These are phyloP conservation scores for Galeopterus variegatus DNA, from an alignment of 2,113 vertebrate species.

Conservation along the genomic window DNA sequence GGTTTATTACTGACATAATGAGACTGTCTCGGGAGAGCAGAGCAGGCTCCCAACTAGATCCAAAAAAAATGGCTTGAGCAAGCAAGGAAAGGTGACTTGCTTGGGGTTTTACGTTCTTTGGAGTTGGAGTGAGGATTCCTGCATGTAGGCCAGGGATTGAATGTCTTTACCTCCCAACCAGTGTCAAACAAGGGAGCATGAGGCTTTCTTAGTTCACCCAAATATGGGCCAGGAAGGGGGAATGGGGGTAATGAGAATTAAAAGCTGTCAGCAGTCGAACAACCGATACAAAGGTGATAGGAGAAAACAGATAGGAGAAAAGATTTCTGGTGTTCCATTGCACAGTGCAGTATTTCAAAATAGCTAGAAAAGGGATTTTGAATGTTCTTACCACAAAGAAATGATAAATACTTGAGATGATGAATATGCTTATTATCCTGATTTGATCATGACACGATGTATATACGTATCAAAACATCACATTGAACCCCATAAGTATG, in stretches of 20 bases:
- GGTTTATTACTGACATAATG: neutral
- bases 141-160: rapidly evolving
- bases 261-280: neutral
- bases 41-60: neutral
- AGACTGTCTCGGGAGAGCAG: neutral
- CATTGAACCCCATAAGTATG: too few relatives aligned
- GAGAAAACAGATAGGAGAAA: too few relatives aligned
- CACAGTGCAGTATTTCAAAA: too few relatives aligned
- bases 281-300: too few relatives aligned
- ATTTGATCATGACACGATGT: too few relatives aligned
- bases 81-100: neutral
- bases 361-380: too few relatives aligned
- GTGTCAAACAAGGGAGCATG: neutral
- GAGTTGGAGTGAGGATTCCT: too few relatives aligned
- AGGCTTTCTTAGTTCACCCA: neutral
- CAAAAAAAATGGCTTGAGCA: neutral
- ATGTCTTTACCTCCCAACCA: neutral
- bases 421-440: too few relatives aligned
- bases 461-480: too few relatives aligned
- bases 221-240: neutral
- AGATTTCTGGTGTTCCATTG: too few relatives aligned
- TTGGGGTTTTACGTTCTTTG: neutral
- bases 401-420: too few relatives aligned
- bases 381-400: too few relatives aligned
- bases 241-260: rapidly evolving